Base-by-base conservation (phyloP, 64 coral and sea anemone genomes). In the Actinia equina region DNA sequence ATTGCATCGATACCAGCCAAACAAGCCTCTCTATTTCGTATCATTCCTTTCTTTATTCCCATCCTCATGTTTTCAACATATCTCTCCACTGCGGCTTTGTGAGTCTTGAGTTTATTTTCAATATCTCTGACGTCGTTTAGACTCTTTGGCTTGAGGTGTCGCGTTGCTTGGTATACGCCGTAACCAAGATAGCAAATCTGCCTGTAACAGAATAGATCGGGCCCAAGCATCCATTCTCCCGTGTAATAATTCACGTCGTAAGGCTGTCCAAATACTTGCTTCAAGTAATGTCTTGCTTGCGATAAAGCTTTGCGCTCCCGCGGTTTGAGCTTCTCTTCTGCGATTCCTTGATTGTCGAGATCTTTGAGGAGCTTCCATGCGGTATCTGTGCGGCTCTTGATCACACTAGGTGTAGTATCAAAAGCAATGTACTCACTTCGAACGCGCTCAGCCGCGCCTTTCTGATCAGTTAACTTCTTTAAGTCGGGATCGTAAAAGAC, bases 181-280 rank as follows among this genome's bases (percentile, higher is more conserved):
- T 67, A 87, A 0, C 93, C 90, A 10, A 94, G 27, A 41, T 86
- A 81, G 85, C 96, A 98, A 9, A 98, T 79, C 1, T 86, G 93
- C 20, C 90, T 89, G 86, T 92, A 98, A 71, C 96, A 98, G 85
- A 95, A 98, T 23, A 92, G 44, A 78, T 98, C 93, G 1, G 96
- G 96, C 14, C 96, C 96, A 90, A 98, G 87, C 93, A 98, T 92
- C 96, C 96, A 98, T 11, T 98, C 96, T 1, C 89, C 96, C 0
- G 93, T 59, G 17, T 98, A 98, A 37, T 94, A 98, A 76, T 98
- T 98, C 15, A 91, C 69, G 46, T 98, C 96, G 43, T 98, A 98
- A 0, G 93, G 92, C 16, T 88, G 89, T 0, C 96, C 96, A 52
- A 98, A 98, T 15, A 86, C 37, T 17, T 94, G 96, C 62, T 98